Conservation (phyloP, 2,113 vertebrate genomes). For the Monopterus albus region DNA sequence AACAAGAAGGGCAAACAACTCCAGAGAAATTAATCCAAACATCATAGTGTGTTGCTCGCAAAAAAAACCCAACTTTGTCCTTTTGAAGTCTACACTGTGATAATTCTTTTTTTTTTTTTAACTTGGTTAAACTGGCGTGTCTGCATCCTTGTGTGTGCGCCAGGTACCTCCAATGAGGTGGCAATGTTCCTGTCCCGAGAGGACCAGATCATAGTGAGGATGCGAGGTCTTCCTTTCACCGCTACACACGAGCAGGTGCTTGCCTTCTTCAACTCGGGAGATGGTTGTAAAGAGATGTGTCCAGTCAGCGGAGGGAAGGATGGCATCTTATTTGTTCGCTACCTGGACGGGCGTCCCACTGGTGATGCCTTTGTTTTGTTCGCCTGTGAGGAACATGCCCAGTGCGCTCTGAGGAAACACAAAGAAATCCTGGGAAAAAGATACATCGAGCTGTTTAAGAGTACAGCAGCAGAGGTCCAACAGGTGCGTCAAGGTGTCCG, state of each 20-base stretch:
- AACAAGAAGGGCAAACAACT: not conserved
- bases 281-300: slow-evolving; percentile 78
- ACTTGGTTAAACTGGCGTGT: slow-evolving; percentile 5
- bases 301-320: slow-evolving; percentile 86
- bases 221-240: slow-evolving; percentile 94
- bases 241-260: slow-evolving; percentile 92
- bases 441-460: slow-evolving; percentile 97
- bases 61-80: not conserved
- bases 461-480: slow-evolving; percentile 96
- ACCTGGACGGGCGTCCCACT: slow-evolving; percentile 94
- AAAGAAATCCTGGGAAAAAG: slow-evolving; percentile 96
- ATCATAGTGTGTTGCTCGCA: not conserved
- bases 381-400: slow-evolving; percentile 93
- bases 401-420: slow-evolving; percentile 94
- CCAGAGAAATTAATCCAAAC: not conserved
- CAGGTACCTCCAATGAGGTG: slow-evolving; percentile 95
- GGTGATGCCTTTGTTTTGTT: slow-evolving; percentile 97
- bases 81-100: not conserved
- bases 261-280: slow-evolving; percentile 84
- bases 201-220: slow-evolving; percentile 94
- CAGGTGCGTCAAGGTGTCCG: slow-evolving; percentile 82
- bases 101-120: not conserved
- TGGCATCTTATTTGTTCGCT: slow-evolving; percentile 94
- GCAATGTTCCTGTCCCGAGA: slow-evolving; percentile 93
- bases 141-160: not conserved